Percentiles rank a stretch among this genome's conserved stretches.
Conservation (phyloP, 1,140 invertebrate species). For the Glossosoma conforme region DNA sequence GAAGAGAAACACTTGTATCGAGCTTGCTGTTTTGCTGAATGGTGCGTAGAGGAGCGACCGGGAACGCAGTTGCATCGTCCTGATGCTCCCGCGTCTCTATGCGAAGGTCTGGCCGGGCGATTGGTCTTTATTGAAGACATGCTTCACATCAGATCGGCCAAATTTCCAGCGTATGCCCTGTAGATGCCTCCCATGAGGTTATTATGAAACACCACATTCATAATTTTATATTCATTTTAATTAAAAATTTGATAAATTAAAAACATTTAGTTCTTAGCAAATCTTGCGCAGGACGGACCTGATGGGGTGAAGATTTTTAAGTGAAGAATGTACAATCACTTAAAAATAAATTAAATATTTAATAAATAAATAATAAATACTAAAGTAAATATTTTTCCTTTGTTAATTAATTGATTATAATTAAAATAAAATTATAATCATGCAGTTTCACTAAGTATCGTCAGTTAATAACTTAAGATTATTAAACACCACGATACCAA, state of each 20-base stretch:
- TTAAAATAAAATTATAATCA: too few species aligned
- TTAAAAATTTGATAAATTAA: too few species aligned
- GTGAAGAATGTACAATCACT: background rate
- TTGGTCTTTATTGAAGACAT: conserved; percentile 68
- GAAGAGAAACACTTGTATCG: conserved; percentile 67
- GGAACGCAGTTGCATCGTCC: conserved; percentile 60
- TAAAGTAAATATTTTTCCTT: background rate
- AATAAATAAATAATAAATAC: background rate
- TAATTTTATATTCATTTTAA: too few species aligned
- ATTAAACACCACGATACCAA: background rate
- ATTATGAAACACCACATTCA: background rate
- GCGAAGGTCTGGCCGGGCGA: conserved; percentile 74
- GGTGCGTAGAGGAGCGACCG: conserved; percentile 70
- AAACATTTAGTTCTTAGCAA: background rate
- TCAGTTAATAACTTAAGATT: background rate
- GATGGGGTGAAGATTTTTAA: background rate
- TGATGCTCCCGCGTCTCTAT: conserved; percentile 79
- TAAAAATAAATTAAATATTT: background rate
- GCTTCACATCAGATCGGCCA: conserved; percentile 53
- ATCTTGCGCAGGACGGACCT: background rate
- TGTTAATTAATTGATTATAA: background rate
- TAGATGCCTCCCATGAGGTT: conserved; percentile 27
- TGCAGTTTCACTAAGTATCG: too few species aligned
- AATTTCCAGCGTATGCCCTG: conserved; percentile 57
- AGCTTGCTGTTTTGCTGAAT: conserved; percentile 77